Evolutionary conservation across 2,113 vertebrate species (phyloP), one percentile per base, ranked within the genome.

Genomic region (Psettodes erumei): DNA sequence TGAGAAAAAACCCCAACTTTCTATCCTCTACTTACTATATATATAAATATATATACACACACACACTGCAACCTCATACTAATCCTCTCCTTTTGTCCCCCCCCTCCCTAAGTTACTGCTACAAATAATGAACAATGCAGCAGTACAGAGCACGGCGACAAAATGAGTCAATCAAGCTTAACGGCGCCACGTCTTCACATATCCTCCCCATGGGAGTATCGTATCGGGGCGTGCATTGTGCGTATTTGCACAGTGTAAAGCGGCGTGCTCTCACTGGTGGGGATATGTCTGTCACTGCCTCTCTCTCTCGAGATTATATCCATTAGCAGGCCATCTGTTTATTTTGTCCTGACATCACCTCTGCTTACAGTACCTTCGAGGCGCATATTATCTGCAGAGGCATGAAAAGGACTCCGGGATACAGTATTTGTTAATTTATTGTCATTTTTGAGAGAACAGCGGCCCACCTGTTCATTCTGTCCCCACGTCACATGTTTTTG

Each of bases 271-370:
- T 75, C 58, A 79, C 78, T 85, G 84, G 73, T 88, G 80, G 71
- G 65, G 83, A 74, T 77, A 71, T 79, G 86, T 78, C 90, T 88
- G 82, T 89, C 84, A 87, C 78, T 71, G n/a, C 56, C 72, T 88
- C 86, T 86, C 87, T 59, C 5, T 86, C 87, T 59, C 5, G 86
- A 73, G 84, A 73, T 65, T 71, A 8, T 71, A 78, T 62, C 75
- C 45, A 13, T 42, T 66, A 84, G 63, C 56, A 75, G 78, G 59
- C 88, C 90, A 90, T 91, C 88, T 91, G 90, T 89, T 90, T 87
- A 81, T 82, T 85, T 85, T 89, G 84, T 82, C 85, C 87, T 59
- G 76, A 77, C 74, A 81, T 81, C 79, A 85, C 79, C 84, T 75
- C 56, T 56, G 62, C 61, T 79, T 71, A 66, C 63, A 82, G 75